Evolutionary conservation across 2,113 vertebrate genomes (phyloP).

Genomic region (Piprites chloris): DNA sequence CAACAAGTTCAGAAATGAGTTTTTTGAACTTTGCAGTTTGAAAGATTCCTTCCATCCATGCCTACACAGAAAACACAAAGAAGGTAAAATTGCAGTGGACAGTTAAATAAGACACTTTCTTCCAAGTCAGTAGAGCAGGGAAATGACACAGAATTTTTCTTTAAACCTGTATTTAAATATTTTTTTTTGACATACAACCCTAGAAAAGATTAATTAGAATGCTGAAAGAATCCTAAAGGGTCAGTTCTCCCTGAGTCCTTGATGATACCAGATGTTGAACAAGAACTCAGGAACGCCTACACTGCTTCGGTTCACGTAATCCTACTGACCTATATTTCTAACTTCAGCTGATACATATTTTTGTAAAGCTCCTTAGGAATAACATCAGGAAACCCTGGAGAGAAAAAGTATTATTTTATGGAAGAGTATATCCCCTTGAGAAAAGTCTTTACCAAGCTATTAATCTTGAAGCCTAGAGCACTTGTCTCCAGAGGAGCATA

Average conservation of each 20-base stretch:
- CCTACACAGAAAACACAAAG: not conserved
- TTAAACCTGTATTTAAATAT: not conserved
- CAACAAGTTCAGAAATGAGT: not conserved
- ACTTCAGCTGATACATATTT: not conserved
- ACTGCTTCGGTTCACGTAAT: not conserved
- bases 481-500: not conserved
- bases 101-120: not conserved
- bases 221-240: not conserved
- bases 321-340: not conserved
- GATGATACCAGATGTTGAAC: not conserved
- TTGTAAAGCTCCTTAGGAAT: not conserved
- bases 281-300: not conserved
- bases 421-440: not conserved
- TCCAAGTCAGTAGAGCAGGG: not conserved
- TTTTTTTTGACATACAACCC: not conserved
- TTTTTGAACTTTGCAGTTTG: not conserved
- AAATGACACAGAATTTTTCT: not conserved
- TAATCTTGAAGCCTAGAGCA: not conserved
- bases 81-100: not conserved
- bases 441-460: not conserved
- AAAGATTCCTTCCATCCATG: not conserved
- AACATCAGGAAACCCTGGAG: not conserved
- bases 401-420: not conserved
- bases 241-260: not conserved
- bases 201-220: not conserved